A percentile compares a stretch with the other conserved stretches of the same genome.
Evolutionary conservation across 2,113 vertebrate species (phyloP).

Genomic region (Brachypteracias leptosomus): DNA sequence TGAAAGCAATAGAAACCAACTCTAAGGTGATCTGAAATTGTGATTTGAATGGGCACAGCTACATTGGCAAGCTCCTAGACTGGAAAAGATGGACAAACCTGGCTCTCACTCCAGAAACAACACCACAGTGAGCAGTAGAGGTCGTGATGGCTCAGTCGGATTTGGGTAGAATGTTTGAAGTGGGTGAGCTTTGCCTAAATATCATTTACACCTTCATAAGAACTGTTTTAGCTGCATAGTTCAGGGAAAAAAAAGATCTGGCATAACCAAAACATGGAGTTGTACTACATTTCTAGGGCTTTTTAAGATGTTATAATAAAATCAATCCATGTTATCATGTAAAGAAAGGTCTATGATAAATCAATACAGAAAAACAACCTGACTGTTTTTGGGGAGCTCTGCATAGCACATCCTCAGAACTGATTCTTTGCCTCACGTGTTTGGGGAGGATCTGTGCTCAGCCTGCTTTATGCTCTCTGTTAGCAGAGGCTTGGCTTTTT

Average conservation of each 20-base stretch:
- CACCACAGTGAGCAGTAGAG: background rate
- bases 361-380: background rate
- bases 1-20: background rate
- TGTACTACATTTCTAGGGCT: background rate
- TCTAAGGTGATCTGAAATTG: background rate
- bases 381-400: background rate
- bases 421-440: background rate
- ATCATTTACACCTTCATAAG: background rate
- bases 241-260: background rate
- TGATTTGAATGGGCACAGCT: background rate
- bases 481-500: background rate
- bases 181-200: background rate
- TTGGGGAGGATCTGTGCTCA: background rate
- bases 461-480: background rate
- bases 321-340: background rate
- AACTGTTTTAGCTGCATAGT: background rate
- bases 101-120: background rate
- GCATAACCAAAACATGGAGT: background rate
- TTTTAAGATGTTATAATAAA: background rate
- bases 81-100: background rate
- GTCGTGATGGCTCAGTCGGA: background rate
- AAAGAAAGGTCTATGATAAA: background rate
- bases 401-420: background rate
- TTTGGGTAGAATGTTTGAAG: background rate
- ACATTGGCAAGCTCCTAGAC: background rate